These are phyloP conservation scores for Lepidotrigona ventralis DNA, from an alignment of 1,140 invertebrate species.

Conservation along the genomic window DNA sequence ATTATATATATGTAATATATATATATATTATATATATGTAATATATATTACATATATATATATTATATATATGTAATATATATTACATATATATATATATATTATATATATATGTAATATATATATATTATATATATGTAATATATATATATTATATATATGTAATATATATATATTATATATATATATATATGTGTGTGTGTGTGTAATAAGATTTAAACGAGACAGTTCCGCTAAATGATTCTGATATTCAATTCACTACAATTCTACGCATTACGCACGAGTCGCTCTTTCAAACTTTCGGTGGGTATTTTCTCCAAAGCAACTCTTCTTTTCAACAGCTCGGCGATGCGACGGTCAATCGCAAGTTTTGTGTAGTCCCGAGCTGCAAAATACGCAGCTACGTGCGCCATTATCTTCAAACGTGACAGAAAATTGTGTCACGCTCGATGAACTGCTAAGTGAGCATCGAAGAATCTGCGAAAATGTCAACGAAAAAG, in stretches of 20 bases:
- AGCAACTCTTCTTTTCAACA: conserved; percentile 66
- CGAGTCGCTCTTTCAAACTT: conserved; percentile 64
- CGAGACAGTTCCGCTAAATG: neutral
- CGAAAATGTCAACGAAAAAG: neutral
- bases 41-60: too few species aligned
- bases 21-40: too few species aligned
- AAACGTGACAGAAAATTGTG: neutral
- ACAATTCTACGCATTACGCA: conserved; percentile 40
- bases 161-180: too few species aligned
- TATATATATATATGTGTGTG: too few species aligned
- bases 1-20: too few species aligned
- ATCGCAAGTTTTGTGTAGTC: conserved; percentile 71
- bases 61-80: too few species aligned
- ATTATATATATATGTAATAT: too few species aligned
- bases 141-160: too few species aligned
- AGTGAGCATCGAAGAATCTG: conserved; percentile 21
- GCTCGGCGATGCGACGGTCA: conserved; percentile 65
- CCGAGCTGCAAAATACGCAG: conserved; percentile 48
- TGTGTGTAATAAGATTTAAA: neutral
- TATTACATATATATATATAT: too few species aligned
- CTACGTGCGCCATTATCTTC: conserved; percentile 50
- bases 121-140: too few species aligned
- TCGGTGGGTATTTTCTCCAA: conserved; percentile 58
- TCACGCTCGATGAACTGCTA: neutral
- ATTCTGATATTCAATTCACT: neutral